Percentiles rank a stretch among this genome's conserved stretches.
Conservation (phyloP, 2,888 invertebrate genomes). For the Callinectes sapidus region DNA sequence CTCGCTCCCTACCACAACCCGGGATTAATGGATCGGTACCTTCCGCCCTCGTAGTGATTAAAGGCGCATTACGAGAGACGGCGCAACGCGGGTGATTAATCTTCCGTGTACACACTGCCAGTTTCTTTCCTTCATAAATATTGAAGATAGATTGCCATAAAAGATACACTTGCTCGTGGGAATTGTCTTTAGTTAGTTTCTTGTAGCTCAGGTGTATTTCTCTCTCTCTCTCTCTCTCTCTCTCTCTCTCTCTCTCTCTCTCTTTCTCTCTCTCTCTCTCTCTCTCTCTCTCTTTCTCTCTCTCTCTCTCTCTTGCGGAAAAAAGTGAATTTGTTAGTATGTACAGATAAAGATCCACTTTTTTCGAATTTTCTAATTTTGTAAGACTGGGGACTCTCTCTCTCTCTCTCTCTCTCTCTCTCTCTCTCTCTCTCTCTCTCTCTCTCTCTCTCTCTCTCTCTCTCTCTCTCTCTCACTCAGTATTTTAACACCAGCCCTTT, state of each 20-base stretch:
- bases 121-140: constrained; percentile 10
- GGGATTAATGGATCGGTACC: constrained; percentile 25
- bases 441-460: constrained; percentile 10
- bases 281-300: constrained; percentile 4
- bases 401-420: constrained; percentile 4
- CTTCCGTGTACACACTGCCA: background rate
- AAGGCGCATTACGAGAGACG: background rate
- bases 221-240: constrained; percentile 23
- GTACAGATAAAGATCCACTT: too few relatives aligned
- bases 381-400: background rate
- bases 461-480: background rate
- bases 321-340: too few relatives aligned
- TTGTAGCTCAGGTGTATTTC: background rate
- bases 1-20: background rate
- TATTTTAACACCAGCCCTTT: background rate
- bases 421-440: constrained; percentile 1
- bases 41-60: background rate
- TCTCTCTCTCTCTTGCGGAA: background rate
- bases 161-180: background rate
- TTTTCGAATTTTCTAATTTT: too few relatives aligned
- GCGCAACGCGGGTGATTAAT: background rate
- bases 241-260: constrained; percentile 1
- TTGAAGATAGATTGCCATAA: background rate
- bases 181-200: background rate
- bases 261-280: background rate